Evolutionary conservation across 2,797 vertebrate species (phyloP), one percentile per base, ranked within the genome.

Genomic region (Lagothrix lagotricha): DNA sequence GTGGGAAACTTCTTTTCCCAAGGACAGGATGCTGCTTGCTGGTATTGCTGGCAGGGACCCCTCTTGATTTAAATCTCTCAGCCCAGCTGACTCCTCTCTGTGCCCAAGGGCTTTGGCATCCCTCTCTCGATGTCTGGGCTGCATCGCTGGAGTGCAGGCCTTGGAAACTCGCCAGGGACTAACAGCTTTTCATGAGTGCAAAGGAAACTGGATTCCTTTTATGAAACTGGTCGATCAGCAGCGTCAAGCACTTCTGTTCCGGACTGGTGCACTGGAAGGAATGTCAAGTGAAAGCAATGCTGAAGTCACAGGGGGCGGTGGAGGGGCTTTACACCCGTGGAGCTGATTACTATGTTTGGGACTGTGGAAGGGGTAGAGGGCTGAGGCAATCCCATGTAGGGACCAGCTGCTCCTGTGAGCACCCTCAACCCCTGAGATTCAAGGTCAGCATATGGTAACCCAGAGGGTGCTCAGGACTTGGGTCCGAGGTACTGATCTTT

Each of bases 51-150:
- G 98, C 98, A 98, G 88, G 95, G 61, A 75, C 94, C 2, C 0
- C 93, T 98, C 94, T 98, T 94, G 94, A 98, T 95, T 98, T 98
- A 98, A 98, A 97, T 97, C 97, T 98, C 93, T 98, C 96, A 94
- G 97, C 97, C 98, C 98, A 98, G 98, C 98, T 96, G 58, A 97
- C 95, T 33, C 92, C 98, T 98, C 96, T 98, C 93, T 96, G 93
- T 97, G 98, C 97, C 98, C 97, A 95, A 67, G 97, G 97, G 97
- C 97, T 97, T 98, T 98, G 98, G 98, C 98, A 98, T 96, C 88
- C 94, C 97, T 97, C 70, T 88, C 58, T 81, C 75, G 15, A 95
- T 97, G 98, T 98, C 98, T 98, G 98, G 98, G 97, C 98, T 97
- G 94, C 94, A 93, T 98, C 70, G 76, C 98, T 98, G 98, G 98